phyloP scores from a whole-genome alignment of 2,113 vertebrate genomes.

The Hoplias malabaricus region DNA sequence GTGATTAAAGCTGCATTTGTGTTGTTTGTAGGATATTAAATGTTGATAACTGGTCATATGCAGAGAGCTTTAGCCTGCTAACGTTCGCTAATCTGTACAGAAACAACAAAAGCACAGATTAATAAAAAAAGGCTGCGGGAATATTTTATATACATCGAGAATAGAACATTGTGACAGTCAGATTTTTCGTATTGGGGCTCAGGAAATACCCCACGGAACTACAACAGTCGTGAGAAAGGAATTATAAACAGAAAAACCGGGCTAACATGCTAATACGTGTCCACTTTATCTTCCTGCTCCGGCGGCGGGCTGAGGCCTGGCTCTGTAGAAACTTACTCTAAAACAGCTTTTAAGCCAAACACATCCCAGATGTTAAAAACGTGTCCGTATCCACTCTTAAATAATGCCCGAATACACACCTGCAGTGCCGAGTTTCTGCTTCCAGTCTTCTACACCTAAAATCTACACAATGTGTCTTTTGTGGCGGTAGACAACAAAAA shows the following conservation, averaged over 20 bases:
- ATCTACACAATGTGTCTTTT: slow-evolving; percentile 14
- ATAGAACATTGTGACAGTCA: neutral
- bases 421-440: slow-evolving; percentile 42
- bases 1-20: neutral
- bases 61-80: neutral
- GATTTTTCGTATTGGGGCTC: no score
- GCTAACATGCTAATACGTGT: neutral
- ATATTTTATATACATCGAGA: neutral
- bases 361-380: no score
- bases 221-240: neutral
- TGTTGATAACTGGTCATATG: neutral
- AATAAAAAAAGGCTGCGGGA: neutral
- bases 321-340: slow-evolving; percentile 5
- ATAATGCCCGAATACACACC: slow-evolving; percentile 35
- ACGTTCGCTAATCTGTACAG: neutral
- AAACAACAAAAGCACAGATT: neutral
- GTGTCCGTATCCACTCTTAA: neutral
- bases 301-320: slow-evolving; percentile 51
- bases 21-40: neutral
- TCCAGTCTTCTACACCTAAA: slow-evolving; percentile 24
- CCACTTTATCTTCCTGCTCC: slow-evolving; percentile 48
- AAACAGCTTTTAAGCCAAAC: neutral
- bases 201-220: neutral
- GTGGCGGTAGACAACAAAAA: slow-evolving; percentile 52
- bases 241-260: neutral